Evolutionary conservation across 2,888 invertebrate genomes (phyloP).

Genomic region (Erpobdella octoculata): DNA sequence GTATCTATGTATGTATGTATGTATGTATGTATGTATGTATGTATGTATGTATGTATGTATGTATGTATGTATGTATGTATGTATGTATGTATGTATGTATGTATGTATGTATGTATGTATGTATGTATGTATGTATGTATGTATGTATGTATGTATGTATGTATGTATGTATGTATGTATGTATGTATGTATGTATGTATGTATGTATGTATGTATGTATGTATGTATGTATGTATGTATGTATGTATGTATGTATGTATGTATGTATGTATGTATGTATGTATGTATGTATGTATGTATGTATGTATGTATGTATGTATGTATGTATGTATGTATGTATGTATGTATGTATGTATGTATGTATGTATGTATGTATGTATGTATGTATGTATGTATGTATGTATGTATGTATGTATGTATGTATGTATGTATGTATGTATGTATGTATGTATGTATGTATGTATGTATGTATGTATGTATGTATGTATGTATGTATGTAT

Average conservation of each 20-base stretch:
- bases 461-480: too few species aligned
- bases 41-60: conserved; percentile 1
- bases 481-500: too few species aligned
- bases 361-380: background rate
- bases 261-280: too few species aligned
- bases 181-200: background rate
- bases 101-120: conserved; percentile 11
- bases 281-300: too few species aligned
- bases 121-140: conserved; percentile 6
- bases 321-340: conserved; percentile 8
- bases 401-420: too few species aligned
- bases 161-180: background rate
- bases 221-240: background rate
- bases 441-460: too few species aligned
- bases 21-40: conserved; percentile 1
- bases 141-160: background rate
- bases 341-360: conserved; percentile 16
- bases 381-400: background rate
- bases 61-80: too few species aligned
- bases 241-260: background rate
- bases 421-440: too few species aligned
- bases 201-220: background rate
- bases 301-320: background rate
- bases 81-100: too few species aligned
- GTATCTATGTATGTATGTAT: background rate